phyloP scores from a whole-genome alignment of 2,113 vertebrate species.

The Ptyas mucosa region DNA sequence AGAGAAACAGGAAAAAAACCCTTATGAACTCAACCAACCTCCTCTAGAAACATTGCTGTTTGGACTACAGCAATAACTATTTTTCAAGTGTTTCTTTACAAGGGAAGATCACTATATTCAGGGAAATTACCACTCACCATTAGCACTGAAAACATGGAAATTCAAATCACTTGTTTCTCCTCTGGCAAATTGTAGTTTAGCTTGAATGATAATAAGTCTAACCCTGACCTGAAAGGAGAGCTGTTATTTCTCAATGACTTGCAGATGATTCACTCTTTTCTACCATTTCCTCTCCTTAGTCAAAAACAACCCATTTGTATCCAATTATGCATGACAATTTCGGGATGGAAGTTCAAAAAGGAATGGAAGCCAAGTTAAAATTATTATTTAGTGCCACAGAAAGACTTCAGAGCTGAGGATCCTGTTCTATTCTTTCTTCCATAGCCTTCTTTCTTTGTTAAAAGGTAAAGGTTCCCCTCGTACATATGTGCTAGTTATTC shows the following conservation, averaged over 20 bases:
- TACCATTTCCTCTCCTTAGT: constrained; percentile 43
- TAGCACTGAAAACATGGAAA: constrained; percentile 59
- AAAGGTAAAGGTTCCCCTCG: too few species aligned
- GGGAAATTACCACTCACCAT: constrained; percentile 41
- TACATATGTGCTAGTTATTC: too few species aligned
- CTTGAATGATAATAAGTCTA: constrained; percentile 66
- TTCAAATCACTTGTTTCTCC: constrained; percentile 67
- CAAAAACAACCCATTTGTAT: constrained; percentile 66
- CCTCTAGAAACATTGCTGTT: constrained; percentile 38
- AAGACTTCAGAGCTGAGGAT: constrained; percentile 50
- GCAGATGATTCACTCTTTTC: constrained; percentile 62
- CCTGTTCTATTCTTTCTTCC: constrained; percentile 20
- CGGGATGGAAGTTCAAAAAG: constrained; percentile 51
- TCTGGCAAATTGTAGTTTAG: constrained; percentile 62
- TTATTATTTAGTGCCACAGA: constrained; percentile 31
- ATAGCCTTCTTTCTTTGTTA: not conserved
- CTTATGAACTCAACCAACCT: constrained; percentile 25
- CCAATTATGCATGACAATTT: constrained; percentile 69
- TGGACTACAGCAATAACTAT: constrained; percentile 45
- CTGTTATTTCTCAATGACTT: constrained; percentile 65
- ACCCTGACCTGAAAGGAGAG: constrained; percentile 53
- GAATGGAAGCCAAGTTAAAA: constrained; percentile 55
- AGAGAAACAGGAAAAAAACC: constrained; percentile 49
- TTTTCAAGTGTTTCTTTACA: constrained; percentile 20
- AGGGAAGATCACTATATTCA: constrained; percentile 37